A percentile compares a stretch with the other conserved stretches of the same genome.
Conservation (phyloP, 2,888 invertebrate genomes). For the Axea sp. region DNA sequence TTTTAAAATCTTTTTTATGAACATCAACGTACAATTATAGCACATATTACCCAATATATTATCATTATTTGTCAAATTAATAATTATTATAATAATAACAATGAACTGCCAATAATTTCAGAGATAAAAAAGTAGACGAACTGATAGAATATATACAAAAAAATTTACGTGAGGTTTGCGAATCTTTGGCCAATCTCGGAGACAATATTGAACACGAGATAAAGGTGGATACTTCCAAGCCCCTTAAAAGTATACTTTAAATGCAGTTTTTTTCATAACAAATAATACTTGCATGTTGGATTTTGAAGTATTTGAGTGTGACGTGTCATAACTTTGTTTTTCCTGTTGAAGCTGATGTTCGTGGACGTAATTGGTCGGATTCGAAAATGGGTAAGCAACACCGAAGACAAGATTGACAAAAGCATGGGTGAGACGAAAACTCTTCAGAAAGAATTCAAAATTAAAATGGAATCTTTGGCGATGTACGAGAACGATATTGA, state of each 20-base stretch:
- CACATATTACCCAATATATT: no score
- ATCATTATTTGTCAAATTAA: no score
- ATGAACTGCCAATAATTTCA: no score
- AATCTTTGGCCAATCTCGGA: conserved; percentile 69
- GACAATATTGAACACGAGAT: conserved; percentile 75
- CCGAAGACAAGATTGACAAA: conserved; percentile 69
- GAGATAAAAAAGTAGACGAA: conserved; percentile 73
- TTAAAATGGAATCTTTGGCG: conserved; percentile 26
- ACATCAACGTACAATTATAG: no score
- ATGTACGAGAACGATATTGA: conserved; percentile 27
- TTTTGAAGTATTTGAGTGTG: no score
- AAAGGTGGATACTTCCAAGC: conserved; percentile 71
- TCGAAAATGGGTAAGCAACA: conserved; percentile 69
- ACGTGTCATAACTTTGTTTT: no score
- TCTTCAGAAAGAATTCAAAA: conserved; percentile 66
- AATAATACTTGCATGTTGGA: no score
- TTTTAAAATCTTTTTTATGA: no score
- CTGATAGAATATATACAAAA: conserved; percentile 72
- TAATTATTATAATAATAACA: no score
- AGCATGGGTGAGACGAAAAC: conserved; percentile 65
- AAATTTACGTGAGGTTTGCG: conserved; percentile 74
- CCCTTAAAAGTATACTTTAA: conserved; percentile 62
- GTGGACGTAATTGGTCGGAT: conserved; percentile 71
- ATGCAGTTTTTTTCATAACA: conserved; percentile 2
- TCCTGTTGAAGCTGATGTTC: conserved; percentile 69